Percentiles rank a stretch among this genome's conserved stretches.
Conservation (phyloP, 1,140 invertebrate genomes). For the Meloidogyne hapla region DNA sequence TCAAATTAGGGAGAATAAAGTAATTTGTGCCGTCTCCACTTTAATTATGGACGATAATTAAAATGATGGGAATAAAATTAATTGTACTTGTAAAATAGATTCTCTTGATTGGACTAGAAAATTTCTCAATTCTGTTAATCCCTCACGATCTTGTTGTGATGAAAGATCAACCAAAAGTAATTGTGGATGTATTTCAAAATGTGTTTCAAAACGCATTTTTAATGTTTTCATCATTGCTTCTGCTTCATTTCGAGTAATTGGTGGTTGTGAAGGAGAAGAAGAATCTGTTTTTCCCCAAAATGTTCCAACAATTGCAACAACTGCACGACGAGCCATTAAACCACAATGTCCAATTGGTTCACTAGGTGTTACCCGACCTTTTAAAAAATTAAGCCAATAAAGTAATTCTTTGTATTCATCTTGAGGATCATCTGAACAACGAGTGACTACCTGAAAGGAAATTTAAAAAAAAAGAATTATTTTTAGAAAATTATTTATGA, state of each 20-base stretch:
- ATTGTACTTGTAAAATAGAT: constrained; percentile 48
- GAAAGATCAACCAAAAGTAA: constrained; percentile 70
- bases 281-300: constrained; percentile 24
- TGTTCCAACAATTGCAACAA: constrained; percentile 72
- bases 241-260: constrained; percentile 69
- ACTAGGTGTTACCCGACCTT: constrained; percentile 72
- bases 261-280: constrained; percentile 65
- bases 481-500: no score
- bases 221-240: constrained; percentile 68
- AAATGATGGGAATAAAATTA: no score
- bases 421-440: constrained; percentile 70
- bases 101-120: constrained; percentile 66
- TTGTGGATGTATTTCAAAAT: constrained; percentile 69
- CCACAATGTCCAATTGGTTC: constrained; percentile 72
- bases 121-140: constrained; percentile 69
- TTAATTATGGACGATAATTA: no score
- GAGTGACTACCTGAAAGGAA: not conserved
- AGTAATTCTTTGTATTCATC: constrained; percentile 72
- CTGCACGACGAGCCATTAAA: constrained; percentile 64
- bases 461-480: not conserved
- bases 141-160: constrained; percentile 69
- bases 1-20: not conserved
- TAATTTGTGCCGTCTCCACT: no score
- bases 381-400: constrained; percentile 80
- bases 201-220: constrained; percentile 66